Conservation (phyloP, 2,113 vertebrate genomes). For the Dissostichus mawsoni region DNA sequence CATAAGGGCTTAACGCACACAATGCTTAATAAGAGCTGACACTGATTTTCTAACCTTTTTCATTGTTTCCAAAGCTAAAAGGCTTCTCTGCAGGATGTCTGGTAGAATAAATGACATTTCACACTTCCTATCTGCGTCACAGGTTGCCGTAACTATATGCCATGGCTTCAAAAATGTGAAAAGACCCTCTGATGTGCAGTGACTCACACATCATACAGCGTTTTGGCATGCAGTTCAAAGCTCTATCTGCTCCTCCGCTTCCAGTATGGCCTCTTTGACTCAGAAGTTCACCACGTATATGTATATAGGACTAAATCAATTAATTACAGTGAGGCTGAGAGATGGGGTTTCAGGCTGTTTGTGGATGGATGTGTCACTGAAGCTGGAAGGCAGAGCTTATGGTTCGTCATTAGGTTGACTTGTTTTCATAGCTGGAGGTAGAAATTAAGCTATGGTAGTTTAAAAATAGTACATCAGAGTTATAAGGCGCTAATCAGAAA, state of each 20-base stretch:
- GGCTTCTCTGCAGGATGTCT: background rate
- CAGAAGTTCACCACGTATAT: constrained; percentile 12
- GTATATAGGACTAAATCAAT: constrained; percentile 29
- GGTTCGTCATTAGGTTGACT: background rate
- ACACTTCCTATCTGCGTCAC: background rate
- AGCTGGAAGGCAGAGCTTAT: background rate
- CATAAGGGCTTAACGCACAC: background rate
- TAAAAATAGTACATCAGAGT: too few relatives aligned
- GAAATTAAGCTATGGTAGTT: background rate
- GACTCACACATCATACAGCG: constrained; percentile 36
- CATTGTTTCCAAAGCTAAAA: background rate
- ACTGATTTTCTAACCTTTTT: background rate
- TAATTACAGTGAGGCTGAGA: constrained; percentile 31
- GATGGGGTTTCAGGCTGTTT: constrained; percentile 6
- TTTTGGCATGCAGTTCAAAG: constrained; percentile 40
- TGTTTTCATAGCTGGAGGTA: background rate
- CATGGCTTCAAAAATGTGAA: constrained; percentile 7
- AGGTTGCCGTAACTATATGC: background rate
- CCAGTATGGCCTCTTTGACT: background rate
- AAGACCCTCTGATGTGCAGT: constrained; percentile 19
- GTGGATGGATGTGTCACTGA: constrained; percentile 15
- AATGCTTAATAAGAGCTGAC: background rate
- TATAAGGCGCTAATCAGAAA: too few relatives aligned
- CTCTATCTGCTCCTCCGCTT: background rate
- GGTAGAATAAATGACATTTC: background rate